phyloP scores from a whole-genome alignment of 2,888 invertebrate genomes.

The Cotesia congregata region DNA sequence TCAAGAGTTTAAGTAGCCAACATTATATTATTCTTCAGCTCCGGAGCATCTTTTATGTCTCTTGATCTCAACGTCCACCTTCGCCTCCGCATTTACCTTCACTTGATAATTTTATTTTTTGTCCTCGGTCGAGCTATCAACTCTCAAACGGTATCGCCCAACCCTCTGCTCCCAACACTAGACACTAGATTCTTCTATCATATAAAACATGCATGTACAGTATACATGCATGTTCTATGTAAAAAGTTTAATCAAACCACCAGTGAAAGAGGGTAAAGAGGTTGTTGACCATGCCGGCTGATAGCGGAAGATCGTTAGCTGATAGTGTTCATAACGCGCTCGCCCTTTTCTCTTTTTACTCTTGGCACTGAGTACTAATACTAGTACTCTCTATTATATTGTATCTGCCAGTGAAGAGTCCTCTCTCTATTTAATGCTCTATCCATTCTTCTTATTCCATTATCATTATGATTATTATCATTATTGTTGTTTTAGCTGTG shows the following conservation, averaged over 20 bases:
- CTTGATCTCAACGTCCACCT: slow-evolving; percentile 18
- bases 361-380: slow-evolving; percentile 11
- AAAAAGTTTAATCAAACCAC: not conserved
- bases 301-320: slow-evolving; percentile 60
- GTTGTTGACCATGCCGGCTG: slow-evolving; percentile 60
- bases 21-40: slow-evolving; percentile 30
- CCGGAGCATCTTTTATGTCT: slow-evolving; percentile 33
- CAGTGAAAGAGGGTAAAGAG: slow-evolving; percentile 55
- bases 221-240: not conserved
- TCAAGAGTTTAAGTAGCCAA: slow-evolving; percentile 52
- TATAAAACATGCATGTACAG: slow-evolving; percentile 25
- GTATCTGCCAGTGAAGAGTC: slow-evolving; percentile 11
- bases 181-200: slow-evolving; percentile 34
- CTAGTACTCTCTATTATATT: slow-evolving; percentile 19
- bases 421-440: slow-evolving; percentile 33
- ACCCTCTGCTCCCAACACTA: slow-evolving; percentile 12
- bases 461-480: slow-evolving; percentile 4
- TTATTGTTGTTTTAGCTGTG: not conserved
- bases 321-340: slow-evolving; percentile 54
- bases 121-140: slow-evolving; percentile 29
- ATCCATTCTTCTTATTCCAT: slow-evolving; percentile 25
- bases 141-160: slow-evolving; percentile 50
- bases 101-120: slow-evolving; percentile 38
- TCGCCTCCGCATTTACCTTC: slow-evolving; percentile 32
- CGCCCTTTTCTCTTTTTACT: slow-evolving; percentile 29